phyloP scores from a whole-genome alignment of 2,888 invertebrate genomes.

The Ormyrus pomaceus region DNA sequence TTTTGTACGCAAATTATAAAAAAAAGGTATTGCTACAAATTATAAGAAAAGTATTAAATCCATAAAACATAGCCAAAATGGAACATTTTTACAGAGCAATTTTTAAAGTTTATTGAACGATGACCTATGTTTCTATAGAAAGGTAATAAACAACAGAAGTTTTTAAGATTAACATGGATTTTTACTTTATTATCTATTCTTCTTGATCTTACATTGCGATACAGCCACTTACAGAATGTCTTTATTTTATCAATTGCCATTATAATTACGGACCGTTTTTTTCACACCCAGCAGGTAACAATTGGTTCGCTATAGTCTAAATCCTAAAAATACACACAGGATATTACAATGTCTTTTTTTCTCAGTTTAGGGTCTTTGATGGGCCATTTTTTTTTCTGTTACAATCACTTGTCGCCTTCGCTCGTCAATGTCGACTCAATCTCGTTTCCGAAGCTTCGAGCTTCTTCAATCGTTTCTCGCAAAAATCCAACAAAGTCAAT shows the following conservation, averaged over 20 bases:
- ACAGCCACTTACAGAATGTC: slow-evolving; percentile 73
- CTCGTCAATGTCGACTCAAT: not conserved
- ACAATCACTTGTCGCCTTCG: not conserved
- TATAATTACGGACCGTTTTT: slow-evolving; percentile 59
- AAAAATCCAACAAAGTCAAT: slow-evolving; percentile 32
- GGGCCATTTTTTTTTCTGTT: slow-evolving; percentile 6
- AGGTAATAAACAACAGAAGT: not conserved
- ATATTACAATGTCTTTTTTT: slow-evolving; percentile 59
- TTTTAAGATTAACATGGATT: slow-evolving; percentile 65
- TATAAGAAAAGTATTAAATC: too few relatives aligned
- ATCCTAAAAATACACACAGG: slow-evolving; percentile 71
- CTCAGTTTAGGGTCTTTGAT: slow-evolving; percentile 22
- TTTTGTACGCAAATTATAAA: too few relatives aligned
- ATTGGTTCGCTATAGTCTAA: slow-evolving; percentile 65
- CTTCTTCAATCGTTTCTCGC: slow-evolving; percentile 1
- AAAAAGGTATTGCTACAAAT: too few relatives aligned
- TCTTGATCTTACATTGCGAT: slow-evolving; percentile 73
- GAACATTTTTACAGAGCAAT: too few relatives aligned
- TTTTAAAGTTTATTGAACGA: too few relatives aligned
- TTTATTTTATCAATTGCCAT: slow-evolving; percentile 65
- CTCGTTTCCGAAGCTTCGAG: not conserved
- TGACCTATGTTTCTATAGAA: not conserved
- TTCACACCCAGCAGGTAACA: slow-evolving; percentile 69
- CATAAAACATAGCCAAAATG: too few relatives aligned
- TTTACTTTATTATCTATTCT: slow-evolving; percentile 70